A percentile compares a stretch with the other conserved stretches of the same genome.
phyloP scores from a whole-genome alignment of 2,888 invertebrate genomes.

The Drosophila tripunctata region DNA sequence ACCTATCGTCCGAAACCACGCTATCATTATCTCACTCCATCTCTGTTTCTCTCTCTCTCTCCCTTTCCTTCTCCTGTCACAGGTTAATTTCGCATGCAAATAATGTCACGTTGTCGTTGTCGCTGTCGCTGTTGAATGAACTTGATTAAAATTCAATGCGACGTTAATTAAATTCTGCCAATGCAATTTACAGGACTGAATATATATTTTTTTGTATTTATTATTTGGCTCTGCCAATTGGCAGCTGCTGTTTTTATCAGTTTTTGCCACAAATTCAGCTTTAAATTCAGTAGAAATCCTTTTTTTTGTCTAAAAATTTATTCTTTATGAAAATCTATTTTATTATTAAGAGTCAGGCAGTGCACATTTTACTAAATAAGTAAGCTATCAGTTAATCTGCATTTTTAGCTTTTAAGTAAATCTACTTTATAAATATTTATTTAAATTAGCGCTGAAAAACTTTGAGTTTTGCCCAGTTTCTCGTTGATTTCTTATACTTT shows the following conservation, averaged over 20 bases:
- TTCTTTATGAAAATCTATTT: no score
- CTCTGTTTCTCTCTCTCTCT: neutral
- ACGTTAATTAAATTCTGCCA: constrained; percentile 75
- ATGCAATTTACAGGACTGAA: constrained; percentile 62
- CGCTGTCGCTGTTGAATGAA: constrained; percentile 71
- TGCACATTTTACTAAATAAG: neutral
- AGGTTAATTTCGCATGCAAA: constrained; percentile 77
- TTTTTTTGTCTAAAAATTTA: no score
- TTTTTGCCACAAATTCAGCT: constrained; percentile 1
- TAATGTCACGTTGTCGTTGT: constrained; percentile 76
- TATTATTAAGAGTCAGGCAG: no score
- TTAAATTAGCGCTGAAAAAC: constrained; percentile 1
- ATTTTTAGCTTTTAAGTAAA: neutral
- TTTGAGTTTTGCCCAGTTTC: constrained; percentile 3
- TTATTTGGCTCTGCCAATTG: neutral
- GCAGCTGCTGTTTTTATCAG: constrained; percentile 10
- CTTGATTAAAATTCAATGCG: constrained; percentile 78
- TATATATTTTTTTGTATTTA: neutral
- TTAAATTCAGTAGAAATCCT: no score
- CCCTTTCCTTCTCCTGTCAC: constrained; percentile 37
- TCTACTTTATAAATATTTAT: constrained; percentile 1
- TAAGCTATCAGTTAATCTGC: neutral
- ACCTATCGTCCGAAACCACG: constrained; percentile 24
- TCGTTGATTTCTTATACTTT: neutral
- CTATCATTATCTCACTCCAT: no score